These are phyloP conservation scores for Amiota mariae DNA, from an alignment of 2,888 invertebrate genomes.

Conservation along the genomic window DNA sequence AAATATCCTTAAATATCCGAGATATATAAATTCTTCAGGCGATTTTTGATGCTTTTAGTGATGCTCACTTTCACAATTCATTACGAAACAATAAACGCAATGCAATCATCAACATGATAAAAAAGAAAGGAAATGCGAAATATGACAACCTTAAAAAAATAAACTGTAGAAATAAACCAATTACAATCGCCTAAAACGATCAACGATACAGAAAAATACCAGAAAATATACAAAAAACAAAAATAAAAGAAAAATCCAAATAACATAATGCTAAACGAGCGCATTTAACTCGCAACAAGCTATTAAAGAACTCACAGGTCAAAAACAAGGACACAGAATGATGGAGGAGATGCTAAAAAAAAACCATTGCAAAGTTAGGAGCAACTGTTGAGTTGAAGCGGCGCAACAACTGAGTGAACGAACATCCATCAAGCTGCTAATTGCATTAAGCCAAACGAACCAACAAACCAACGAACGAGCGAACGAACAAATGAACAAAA, in stretches of 20 bases:
- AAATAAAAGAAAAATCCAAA: conserved; percentile 11
- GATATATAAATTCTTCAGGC: background rate
- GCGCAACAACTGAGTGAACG: background rate
- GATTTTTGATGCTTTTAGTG: conserved; percentile 16
- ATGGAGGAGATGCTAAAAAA: too few species aligned
- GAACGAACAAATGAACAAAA: background rate
- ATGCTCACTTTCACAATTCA: conserved; percentile 14
- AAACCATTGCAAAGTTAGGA: background rate
- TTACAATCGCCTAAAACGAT: background rate
- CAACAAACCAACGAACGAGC: background rate
- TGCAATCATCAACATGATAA: background rate
- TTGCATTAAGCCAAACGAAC: conserved; percentile 28
- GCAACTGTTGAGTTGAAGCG: background rate
- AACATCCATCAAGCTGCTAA: conserved; percentile 28
- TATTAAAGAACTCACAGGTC: background rate
- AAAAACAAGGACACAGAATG: too few species aligned
- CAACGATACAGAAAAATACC: background rate
- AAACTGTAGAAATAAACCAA: conserved; percentile 8
- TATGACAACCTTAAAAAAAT: background rate
- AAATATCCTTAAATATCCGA: background rate
- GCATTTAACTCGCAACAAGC: conserved; percentile 14
- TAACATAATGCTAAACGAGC: conserved; percentile 19
- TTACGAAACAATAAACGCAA: conserved; percentile 1
- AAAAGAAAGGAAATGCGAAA: background rate
- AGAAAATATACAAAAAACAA: background rate